Evolutionary conservation across 35 echinoderm and acorn worm species (phyloP), one percentile per base, ranked within the genome.

Genomic region (Heliocidaris tuberculata): DNA sequence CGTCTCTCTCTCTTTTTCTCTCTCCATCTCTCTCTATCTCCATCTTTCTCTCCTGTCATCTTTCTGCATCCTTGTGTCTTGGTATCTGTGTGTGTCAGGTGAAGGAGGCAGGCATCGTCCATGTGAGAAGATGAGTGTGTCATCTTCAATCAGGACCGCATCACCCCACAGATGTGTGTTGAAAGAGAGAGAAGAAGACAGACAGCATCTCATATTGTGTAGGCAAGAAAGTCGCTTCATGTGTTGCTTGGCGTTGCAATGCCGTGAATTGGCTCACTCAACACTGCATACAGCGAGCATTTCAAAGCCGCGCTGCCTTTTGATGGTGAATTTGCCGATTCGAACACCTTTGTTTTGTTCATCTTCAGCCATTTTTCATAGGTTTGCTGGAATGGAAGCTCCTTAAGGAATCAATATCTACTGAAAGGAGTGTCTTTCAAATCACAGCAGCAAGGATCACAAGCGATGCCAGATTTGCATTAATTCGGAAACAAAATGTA

Each of bases 241-340:
- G 65, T 78, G 65, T 78, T 78, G 65, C 65, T 78, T 78, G 65
- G 65, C 65, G 27, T 78, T 78, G 65, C 65, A 78, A 78, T 78
- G 65, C 65, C 21, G 65, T 78, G 65, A 78, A 78, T 24, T 78
- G 24, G 24, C 65, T 78, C 65, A 78, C 65, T 78, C 65, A 24
- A 4, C 1, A 24, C 27, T 21, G 65, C 2, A 27, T 78, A 78
- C 65, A 78, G 21, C 27, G 65, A 21, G 6, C 27, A 78, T 78
- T 78, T 78, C 7, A 24, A 24, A 78, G 65, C 27, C 5, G 65
- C 65, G 21, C 6, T 78, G 65, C 65, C 65, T 78, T 70, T 78
- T 78, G 65, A n/a, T 78, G 65, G 65, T n/a, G 21, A n/a, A 78
- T 7, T 7, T 24, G 65, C 65, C 21, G 21, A 78, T n/a, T 19